phyloP scores from a whole-genome alignment of 2,797 vertebrate genomes.

The Mionectes olivaceus region DNA sequence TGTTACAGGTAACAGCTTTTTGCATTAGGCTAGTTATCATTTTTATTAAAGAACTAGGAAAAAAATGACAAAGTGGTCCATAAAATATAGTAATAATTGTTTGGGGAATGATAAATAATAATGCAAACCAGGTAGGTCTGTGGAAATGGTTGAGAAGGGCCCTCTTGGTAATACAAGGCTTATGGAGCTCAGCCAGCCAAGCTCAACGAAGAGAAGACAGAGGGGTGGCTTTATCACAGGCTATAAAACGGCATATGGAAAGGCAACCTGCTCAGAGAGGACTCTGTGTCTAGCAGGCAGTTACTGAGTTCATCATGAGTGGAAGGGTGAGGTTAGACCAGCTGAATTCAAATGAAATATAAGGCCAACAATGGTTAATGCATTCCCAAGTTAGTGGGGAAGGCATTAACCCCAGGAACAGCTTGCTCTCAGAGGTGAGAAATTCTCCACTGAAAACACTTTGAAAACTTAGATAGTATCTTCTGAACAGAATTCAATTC shows the following conservation, averaged over 20 bases:
- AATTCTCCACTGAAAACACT: not conserved
- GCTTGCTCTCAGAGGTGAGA: not conserved
- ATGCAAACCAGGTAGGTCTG: not conserved
- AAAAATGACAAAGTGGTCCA: not conserved
- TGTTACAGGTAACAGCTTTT: not conserved
- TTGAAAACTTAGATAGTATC: not conserved
- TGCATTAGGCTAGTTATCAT: not conserved
- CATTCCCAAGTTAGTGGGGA: not conserved
- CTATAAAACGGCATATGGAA: not conserved
- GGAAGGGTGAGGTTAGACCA: not conserved
- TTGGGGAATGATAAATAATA: not conserved
- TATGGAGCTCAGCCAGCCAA: not conserved
- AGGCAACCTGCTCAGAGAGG: not conserved
- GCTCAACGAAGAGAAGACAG: not conserved
- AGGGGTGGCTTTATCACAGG: not conserved
- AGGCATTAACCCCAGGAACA: not conserved
- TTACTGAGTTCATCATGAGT: not conserved
- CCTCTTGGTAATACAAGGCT: rapidly evolving
- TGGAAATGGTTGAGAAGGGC: not conserved
- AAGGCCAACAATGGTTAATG: not conserved
- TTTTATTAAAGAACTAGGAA: not conserved
- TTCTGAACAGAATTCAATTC: not conserved
- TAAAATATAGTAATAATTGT: not conserved
- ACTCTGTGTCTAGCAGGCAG: not conserved
- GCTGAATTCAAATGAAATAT: not conserved